Percentiles rank a stretch among this genome's conserved stretches.
phyloP scores from a whole-genome alignment of 2,888 invertebrate genomes.

The Pammene aurita region DNA sequence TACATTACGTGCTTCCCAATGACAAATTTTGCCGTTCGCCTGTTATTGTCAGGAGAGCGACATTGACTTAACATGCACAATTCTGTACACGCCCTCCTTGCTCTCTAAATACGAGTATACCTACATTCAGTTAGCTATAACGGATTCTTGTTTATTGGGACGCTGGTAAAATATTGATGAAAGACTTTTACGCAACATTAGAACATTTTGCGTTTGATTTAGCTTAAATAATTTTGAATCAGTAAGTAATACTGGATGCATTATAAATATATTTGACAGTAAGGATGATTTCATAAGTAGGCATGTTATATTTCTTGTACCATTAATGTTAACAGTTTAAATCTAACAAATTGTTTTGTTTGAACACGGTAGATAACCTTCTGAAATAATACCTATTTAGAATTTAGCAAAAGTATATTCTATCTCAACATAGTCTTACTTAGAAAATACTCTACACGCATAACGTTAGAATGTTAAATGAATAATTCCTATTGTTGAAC shows the following conservation, averaged over 20 bases:
- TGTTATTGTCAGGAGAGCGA: slow-evolving; percentile 77
- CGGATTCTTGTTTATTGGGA: slow-evolving; percentile 38
- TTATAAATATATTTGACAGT: too few relatives aligned
- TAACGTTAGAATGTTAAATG: slow-evolving; percentile 9
- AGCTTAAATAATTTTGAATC: too few relatives aligned
- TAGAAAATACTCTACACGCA: background rate
- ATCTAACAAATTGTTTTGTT: too few relatives aligned
- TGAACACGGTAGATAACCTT: too few relatives aligned
- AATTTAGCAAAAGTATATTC: background rate
- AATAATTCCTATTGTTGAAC: slow-evolving; percentile 8
- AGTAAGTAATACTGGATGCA: too few relatives aligned
- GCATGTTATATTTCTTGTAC: too few relatives aligned
- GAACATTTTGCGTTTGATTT: background rate
- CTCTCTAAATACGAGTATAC: slow-evolving; percentile 39
- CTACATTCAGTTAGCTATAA: slow-evolving; percentile 24
- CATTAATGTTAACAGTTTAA: too few relatives aligned
- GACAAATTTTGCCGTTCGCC: slow-evolving; percentile 76
- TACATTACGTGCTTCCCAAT: slow-evolving; percentile 80
- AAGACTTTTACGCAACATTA: slow-evolving; percentile 22
- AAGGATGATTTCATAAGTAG: too few relatives aligned
- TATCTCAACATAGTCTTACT: background rate
- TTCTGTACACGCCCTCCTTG: slow-evolving; percentile 53
- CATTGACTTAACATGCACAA: slow-evolving; percentile 65
- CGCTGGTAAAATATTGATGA: slow-evolving; percentile 32
- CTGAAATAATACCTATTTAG: background rate